phyloP scores from a whole-genome alignment of 2,888 invertebrate genomes.

The Bursaphelenchus okinawaensis region DNA sequence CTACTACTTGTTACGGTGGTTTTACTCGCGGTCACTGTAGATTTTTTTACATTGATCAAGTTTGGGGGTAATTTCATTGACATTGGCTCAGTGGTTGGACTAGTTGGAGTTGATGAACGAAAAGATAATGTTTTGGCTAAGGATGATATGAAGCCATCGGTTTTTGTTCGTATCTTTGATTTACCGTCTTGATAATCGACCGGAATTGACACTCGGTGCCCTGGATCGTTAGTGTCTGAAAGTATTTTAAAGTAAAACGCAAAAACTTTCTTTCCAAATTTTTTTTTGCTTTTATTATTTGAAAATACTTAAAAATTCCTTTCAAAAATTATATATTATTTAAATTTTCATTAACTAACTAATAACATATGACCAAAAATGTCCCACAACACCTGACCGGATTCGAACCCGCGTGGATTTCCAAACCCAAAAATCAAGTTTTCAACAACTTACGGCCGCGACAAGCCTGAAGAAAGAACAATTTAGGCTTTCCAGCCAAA shows the following conservation, averaged over 20 bases:
- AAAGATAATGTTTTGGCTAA: neutral
- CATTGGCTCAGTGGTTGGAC: too few species aligned
- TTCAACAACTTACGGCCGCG: constrained; percentile 55
- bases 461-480: constrained; percentile 57
- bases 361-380: too few species aligned
- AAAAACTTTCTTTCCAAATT: too few species aligned
- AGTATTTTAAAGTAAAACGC: too few species aligned
- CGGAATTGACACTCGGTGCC: neutral
- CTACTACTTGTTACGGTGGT: neutral
- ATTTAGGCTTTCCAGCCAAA: constrained; percentile 54
- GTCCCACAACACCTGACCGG: too few species aligned
- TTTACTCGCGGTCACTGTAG: neutral
- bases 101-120: neutral
- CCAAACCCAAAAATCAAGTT: too few species aligned
- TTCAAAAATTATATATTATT: too few species aligned
- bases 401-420: too few species aligned
- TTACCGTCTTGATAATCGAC: neutral
- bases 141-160: neutral
- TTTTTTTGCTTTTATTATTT: too few species aligned
- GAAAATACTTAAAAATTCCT: too few species aligned
- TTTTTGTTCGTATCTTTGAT: neutral
- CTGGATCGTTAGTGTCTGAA: neutral
- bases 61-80: neutral
- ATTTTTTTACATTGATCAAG: neutral
- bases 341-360: too few species aligned